Conservation (phyloP, 2,113 vertebrate genomes). For the Cichladusa arquata region DNA sequence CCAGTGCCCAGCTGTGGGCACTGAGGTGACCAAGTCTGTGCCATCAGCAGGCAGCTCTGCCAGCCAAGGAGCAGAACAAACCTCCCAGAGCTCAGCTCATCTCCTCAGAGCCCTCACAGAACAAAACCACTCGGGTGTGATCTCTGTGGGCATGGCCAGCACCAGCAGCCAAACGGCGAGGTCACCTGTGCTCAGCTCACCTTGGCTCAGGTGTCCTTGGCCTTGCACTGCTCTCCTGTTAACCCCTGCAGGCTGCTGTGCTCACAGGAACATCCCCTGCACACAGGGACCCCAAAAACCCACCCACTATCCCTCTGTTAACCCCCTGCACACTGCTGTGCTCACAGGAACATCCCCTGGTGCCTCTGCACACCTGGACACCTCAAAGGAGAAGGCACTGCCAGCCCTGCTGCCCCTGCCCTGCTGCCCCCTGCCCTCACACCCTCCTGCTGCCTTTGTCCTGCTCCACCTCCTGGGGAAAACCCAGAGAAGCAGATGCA, state of each 20-base stretch:
- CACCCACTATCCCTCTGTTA: too few species aligned
- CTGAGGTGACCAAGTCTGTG: neutral
- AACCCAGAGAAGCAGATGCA: neutral
- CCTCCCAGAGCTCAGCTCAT: neutral
- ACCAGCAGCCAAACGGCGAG: too few species aligned
- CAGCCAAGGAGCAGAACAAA: neutral
- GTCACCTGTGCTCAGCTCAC: neutral
- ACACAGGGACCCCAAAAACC: neutral
- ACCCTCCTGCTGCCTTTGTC: neutral
- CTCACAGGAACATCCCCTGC: neutral
- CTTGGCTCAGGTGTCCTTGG: neutral
- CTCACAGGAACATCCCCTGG: too few species aligned
- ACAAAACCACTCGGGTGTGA: neutral
- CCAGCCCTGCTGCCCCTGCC: accelerated
- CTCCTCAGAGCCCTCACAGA: conserved; percentile 2
- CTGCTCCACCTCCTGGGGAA: neutral
- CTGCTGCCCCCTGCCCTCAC: neutral
- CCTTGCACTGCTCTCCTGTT: neutral
- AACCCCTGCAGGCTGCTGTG: neutral
- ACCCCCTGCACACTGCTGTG: too few species aligned
- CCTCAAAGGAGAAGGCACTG: too few species aligned
- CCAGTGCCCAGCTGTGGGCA: neutral
- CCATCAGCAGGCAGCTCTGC: neutral
- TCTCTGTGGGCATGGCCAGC: neutral
- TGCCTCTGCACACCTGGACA: too few species aligned